Conservation (phyloP, 2,113 vertebrate genomes). For the Dendropsophus ebraccatus region DNA sequence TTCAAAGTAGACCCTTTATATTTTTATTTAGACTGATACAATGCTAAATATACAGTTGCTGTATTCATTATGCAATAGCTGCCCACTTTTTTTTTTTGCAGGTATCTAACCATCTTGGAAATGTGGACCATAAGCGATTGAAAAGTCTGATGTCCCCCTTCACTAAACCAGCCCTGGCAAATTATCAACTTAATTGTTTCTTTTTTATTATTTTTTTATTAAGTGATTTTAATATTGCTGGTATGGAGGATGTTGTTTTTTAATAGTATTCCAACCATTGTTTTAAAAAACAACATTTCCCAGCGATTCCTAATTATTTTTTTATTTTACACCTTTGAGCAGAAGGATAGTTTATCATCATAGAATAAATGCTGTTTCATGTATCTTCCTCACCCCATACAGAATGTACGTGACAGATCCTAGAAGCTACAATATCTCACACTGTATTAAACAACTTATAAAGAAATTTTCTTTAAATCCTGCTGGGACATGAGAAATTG, state of each 20-base stretch:
- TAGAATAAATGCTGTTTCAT: not conserved
- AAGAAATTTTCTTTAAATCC: conserved; percentile 9
- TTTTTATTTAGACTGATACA: no score
- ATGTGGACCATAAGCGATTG: no score
- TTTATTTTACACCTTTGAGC: not conserved
- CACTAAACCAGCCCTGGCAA: no score
- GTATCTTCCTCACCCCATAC: not conserved
- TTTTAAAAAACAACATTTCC: not conserved
- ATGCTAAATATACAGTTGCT: no score
- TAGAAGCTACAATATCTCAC: not conserved
- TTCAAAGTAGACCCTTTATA: no score
- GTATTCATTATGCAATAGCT: no score
- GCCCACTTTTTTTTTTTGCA: no score
- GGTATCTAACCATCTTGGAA: no score
- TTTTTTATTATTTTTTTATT: no score
- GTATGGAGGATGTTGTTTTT: not conserved
- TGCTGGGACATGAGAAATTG: not conserved
- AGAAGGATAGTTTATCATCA: not conserved
- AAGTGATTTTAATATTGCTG: no score
- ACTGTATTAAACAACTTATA: not conserved
- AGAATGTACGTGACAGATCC: not conserved
- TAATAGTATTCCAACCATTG: not conserved
- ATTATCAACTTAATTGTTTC: no score
- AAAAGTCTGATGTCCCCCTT: no score
- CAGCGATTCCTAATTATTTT: not conserved